These are phyloP conservation scores for Sebastiscus albofasciatus DNA, from an alignment of 2,797 vertebrate species.

Conservation along the genomic window DNA sequence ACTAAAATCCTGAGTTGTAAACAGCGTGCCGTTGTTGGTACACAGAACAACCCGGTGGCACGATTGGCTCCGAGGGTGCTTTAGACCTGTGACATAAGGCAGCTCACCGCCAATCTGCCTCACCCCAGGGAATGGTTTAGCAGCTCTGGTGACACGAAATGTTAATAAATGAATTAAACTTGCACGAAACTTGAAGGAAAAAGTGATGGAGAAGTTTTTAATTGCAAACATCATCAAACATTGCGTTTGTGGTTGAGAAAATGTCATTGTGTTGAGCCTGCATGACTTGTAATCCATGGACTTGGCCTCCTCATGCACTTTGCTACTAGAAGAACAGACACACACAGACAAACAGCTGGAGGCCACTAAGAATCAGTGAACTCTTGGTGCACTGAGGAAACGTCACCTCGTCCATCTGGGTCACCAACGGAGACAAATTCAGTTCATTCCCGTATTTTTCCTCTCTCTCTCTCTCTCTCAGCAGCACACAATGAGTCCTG, in stretches of 20 bases:
- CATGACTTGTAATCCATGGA: background rate
- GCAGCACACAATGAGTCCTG: conserved; percentile 17
- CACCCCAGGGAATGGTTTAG: background rate
- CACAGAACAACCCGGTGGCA: conserved; percentile 40
- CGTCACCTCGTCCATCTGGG: conserved; percentile 24
- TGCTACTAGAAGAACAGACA: background rate
- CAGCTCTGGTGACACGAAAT: background rate
- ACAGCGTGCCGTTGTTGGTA: conserved; percentile 33
- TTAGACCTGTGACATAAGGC: conserved; percentile 37
- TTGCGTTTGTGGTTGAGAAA: background rate
- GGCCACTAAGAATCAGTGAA: conserved; percentile 26
- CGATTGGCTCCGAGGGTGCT: conserved; percentile 13
- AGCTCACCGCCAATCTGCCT: background rate
- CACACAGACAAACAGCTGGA: conserved; percentile 7
- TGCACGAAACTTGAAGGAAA: background rate
- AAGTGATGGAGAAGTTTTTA: background rate
- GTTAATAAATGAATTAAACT: background rate
- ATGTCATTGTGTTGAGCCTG: background rate
- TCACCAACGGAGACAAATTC: conserved; percentile 26
- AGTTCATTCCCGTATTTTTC: conserved; percentile 58
- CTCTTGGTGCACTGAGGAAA: conserved; percentile 35
- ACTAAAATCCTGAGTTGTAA: conserved; percentile 18
- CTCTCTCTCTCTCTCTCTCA: conserved; percentile 22
- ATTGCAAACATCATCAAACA: background rate
- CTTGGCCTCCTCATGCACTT: conserved; percentile 7